phyloP scores from a whole-genome alignment of 2,888 invertebrate species.

The Parthenolecanium corni region DNA sequence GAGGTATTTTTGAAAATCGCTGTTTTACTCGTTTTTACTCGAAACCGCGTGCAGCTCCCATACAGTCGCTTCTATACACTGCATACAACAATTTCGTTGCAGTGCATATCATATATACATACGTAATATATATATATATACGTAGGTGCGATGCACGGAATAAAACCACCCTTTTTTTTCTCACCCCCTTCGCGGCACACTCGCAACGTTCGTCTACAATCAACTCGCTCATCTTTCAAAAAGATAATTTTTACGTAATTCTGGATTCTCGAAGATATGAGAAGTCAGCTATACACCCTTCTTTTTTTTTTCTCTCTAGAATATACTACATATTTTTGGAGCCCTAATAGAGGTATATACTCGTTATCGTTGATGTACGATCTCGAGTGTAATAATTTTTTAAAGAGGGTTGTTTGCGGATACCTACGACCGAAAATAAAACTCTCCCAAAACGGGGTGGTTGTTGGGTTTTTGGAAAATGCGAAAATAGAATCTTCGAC shows the following conservation, averaged over 20 bases:
- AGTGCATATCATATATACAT: background rate
- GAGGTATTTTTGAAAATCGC: background rate
- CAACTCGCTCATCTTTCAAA: too few relatives aligned
- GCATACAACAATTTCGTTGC: background rate
- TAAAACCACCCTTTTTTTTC: background rate
- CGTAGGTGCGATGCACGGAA: background rate
- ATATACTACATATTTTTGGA: background rate
- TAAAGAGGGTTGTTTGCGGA: constrained; percentile 1
- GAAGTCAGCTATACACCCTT: too few relatives aligned
- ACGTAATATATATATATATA: too few relatives aligned
- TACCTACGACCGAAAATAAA: constrained; percentile 7
- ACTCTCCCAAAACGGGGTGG: background rate
- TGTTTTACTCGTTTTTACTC: too few relatives aligned
- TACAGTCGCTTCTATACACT: background rate
- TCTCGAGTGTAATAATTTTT: background rate
- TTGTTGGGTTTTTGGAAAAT: too few relatives aligned
- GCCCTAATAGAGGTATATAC: background rate
- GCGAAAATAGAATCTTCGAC: too few relatives aligned
- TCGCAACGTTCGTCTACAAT: background rate
- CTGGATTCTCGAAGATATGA: too few relatives aligned
- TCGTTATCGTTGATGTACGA: constrained; percentile 5
- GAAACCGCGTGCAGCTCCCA: background rate
- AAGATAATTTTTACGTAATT: constrained; percentile 8
- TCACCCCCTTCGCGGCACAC: background rate
- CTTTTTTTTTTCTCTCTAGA: too few relatives aligned